phyloP scores from a whole-genome alignment of 1,140 invertebrate genomes.

The Sinonovacula constricta region DNA sequence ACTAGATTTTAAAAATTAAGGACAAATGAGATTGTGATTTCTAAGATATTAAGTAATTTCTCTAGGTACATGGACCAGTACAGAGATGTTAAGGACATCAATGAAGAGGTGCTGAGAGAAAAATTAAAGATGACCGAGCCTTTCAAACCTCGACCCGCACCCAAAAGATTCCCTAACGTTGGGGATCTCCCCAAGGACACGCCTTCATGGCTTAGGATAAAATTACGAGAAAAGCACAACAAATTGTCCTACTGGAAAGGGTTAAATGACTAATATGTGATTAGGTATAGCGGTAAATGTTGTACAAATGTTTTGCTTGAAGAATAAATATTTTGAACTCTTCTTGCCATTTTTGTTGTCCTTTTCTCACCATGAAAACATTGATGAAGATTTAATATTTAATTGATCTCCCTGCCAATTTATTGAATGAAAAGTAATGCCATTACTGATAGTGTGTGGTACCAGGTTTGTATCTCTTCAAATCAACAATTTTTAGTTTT shows the following conservation, averaged over 20 bases:
- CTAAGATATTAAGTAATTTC: not conserved
- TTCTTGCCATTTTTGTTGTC: too few species aligned
- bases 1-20: not conserved
- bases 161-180: slow-evolving; percentile 88
- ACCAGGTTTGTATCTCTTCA: too few species aligned
- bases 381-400: too few species aligned
- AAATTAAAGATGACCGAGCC: slow-evolving; percentile 91
- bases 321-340: too few species aligned
- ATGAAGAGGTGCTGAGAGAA: slow-evolving; percentile 90
- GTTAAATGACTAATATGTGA: slow-evolving; percentile 53
- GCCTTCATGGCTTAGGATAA: slow-evolving; percentile 65
- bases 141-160: slow-evolving; percentile 84
- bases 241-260: slow-evolving; percentile 68
- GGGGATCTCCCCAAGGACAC: slow-evolving; percentile 51
- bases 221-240: slow-evolving; percentile 57
- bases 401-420: too few species aligned
- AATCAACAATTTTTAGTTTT: too few species aligned
- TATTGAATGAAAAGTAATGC: too few species aligned
- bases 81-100: slow-evolving; percentile 91
- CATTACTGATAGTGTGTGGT: too few species aligned
- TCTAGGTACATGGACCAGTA: slow-evolving; percentile 92
- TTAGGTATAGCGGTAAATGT: too few species aligned
- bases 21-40: not conserved
- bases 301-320: too few species aligned
- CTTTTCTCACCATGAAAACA: too few species aligned